Evolutionary conservation across 2,888 invertebrate genomes (phyloP), one percentile per base, ranked within the genome.

Genomic region (Galerucella calmariensis): DNA sequence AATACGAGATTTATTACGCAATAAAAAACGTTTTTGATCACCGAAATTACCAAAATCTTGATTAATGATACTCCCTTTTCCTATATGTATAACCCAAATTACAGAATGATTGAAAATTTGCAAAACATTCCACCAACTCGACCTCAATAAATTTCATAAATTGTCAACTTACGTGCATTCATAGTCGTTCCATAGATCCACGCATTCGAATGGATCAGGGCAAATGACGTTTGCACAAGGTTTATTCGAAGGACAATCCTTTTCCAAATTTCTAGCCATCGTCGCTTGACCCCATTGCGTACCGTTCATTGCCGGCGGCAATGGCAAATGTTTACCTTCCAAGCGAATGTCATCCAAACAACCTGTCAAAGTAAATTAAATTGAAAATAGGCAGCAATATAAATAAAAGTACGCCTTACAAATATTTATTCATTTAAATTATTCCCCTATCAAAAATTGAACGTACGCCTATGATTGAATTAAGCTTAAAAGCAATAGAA

Each of bases 141-240:
- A 35, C 35, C 35, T 35, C 20, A 2, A 8, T 56, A 16, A 20
- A 10, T 10, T 56, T 16, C 10, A 10, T 20, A 16, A 56, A 6
- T 16, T 2, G 20, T 56, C 16, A 16, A 94, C 96, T 94, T 89
- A 99, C 96, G 97, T 97, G 96, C 99, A 99, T 87, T 98, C 97
- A 85, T 97, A 97, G 88, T 96, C 95, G 88, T 98, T 98, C 98
- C 99, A 99, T 14, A 98, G 92, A 88, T 97, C 98, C 79, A 96
- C 95, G 88, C 97, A 98, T 84, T 96, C 96, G 87, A 97, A 97
- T 12, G 96, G 97, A 84, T 95, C 95, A 0, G 95, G 94, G 85
- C 98, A 98, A 84, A 96, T 95, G 56, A 97, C 96, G 87, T 96
- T 96, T 81, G 95, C 95, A 86, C 98, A 98, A 2, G 97, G 97